A percentile compares a stretch with the other conserved stretches of the same genome.
Conservation (phyloP, 2,113 vertebrate species). For the Herpailurus yagouaroundi region DNA sequence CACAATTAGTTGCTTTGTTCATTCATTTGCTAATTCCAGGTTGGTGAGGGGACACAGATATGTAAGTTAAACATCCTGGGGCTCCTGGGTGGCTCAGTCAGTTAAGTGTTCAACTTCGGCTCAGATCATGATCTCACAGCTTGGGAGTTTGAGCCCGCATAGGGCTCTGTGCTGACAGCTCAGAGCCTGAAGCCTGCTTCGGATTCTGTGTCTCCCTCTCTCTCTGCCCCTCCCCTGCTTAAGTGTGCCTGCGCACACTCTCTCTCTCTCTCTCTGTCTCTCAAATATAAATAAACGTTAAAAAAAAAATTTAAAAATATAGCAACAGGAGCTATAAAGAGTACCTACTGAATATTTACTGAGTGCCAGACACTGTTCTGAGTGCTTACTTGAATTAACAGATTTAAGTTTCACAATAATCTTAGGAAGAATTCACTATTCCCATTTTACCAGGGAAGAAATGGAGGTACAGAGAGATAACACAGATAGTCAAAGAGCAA, state of each 20-base stretch:
- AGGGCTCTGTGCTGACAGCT: too few relatives aligned
- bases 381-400: slow-evolving; percentile 4
- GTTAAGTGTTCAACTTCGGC: too few relatives aligned
- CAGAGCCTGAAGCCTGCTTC: too few relatives aligned
- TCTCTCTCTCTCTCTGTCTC: too few relatives aligned
- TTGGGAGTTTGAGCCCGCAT: too few relatives aligned
- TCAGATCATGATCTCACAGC: too few relatives aligned
- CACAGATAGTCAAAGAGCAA: not conserved
- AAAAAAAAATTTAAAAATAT: not conserved
- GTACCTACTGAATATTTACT: slow-evolving; percentile 21
- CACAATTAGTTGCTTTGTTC: not conserved
- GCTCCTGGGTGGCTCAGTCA: too few relatives aligned
- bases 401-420: slow-evolving; percentile 39
- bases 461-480: not conserved
- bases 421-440: not conserved
- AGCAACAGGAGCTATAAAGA: not conserved
- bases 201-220: too few relatives aligned
- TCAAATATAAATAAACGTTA: too few relatives aligned
- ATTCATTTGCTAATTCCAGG: slow-evolving; percentile 25
- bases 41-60: not conserved
- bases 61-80: not conserved
- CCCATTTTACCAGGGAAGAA: slow-evolving; percentile 12
- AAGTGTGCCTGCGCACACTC: too few relatives aligned
- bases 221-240: too few relatives aligned
- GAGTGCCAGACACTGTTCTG: slow-evolving; percentile 16